phyloP scores from a whole-genome alignment of 2,888 invertebrate species.

The Tenthredo scrophulariae region DNA sequence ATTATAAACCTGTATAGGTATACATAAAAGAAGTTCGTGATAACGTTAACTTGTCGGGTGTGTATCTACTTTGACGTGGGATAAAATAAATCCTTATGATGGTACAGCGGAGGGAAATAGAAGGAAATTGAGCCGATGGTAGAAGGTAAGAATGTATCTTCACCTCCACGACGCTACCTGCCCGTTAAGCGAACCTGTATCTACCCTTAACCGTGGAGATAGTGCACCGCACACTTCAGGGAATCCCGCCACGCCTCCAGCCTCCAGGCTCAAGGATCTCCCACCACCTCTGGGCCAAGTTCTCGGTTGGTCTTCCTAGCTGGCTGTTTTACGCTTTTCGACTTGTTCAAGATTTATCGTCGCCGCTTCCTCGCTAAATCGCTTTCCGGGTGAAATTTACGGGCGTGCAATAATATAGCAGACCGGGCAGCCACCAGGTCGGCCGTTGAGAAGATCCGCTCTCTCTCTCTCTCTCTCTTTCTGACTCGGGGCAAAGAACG shows the following conservation, averaged over 20 bases:
- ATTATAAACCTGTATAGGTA: background rate
- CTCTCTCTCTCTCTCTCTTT: conserved; percentile 49
- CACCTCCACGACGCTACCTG: conserved; percentile 26
- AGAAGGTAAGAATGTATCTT: conserved; percentile 38
- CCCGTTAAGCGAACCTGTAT: conserved; percentile 33
- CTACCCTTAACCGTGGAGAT: conserved; percentile 43
- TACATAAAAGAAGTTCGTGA: background rate
- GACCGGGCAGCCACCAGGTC: conserved; percentile 46
- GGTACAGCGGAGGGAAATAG: conserved; percentile 24
- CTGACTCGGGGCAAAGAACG: conserved; percentile 47
- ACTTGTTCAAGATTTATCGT: conserved; percentile 78
- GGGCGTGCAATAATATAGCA: conserved; percentile 75
- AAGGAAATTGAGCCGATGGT: conserved; percentile 39
- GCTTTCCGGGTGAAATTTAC: conserved; percentile 77
- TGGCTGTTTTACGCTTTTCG: conserved; percentile 76
- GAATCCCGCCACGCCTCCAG: conserved; percentile 53
- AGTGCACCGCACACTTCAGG: conserved; percentile 51
- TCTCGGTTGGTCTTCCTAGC: conserved; percentile 42
- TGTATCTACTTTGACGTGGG: background rate
- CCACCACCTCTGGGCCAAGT: conserved; percentile 32
- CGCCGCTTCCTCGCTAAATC: conserved; percentile 77
- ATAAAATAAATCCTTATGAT: conserved; percentile 31
- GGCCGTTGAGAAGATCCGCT: conserved; percentile 31
- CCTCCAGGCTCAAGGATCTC: conserved; percentile 6
- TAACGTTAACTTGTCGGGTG: conserved; percentile 13